Evolutionary conservation across 1,140 invertebrate genomes (phyloP), one percentile per base, ranked within the genome.

Genomic region (Cydia pomonella): DNA sequence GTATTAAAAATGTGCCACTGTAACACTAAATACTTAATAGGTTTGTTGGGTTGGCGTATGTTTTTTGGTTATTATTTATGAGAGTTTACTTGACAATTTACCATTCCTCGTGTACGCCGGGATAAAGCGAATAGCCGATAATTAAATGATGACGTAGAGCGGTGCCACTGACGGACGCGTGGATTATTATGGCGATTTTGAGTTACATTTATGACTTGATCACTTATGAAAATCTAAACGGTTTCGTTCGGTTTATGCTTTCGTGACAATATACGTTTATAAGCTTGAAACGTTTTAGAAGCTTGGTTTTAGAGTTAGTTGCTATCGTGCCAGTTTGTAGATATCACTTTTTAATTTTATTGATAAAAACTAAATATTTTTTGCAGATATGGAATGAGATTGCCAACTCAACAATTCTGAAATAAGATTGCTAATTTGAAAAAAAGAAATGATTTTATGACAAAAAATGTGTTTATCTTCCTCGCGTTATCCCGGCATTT

Each of bases 91-190:
- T 23, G 12, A 23, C 53, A 18, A 59, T 4, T 21, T 21, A 23
- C 53, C 18, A 44, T 33, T 10, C 38, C 18, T 16, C 38, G 66
- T 69, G 38, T 21, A 59, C 73, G 76, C 76, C 27, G 72, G 25
- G 74, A 75, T 75, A 59, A 59, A 59, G 75, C 64, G 78, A 63
- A 75, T 59, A 59, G 53, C 76, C 77, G 75, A 79, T 84, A 82
- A 86, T 86, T 86, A 80, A 84, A 82, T 86, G 69, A 79, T 82
- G 53, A 59, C 53, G 53, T 59, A 59, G 53, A 59, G 53, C 53
- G 25, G 16, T 59, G 18, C 53, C 21, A 59, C 53, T 59, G 53
- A 59, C 21, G 18, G 53, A 0, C 53, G 53, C 53, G 18, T 59
- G 53, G 53, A 59, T 59, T 59, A 59, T 59, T 59, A 59, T 59